Conservation (phyloP, 2,888 invertebrate species). For the Cinara cedri region DNA sequence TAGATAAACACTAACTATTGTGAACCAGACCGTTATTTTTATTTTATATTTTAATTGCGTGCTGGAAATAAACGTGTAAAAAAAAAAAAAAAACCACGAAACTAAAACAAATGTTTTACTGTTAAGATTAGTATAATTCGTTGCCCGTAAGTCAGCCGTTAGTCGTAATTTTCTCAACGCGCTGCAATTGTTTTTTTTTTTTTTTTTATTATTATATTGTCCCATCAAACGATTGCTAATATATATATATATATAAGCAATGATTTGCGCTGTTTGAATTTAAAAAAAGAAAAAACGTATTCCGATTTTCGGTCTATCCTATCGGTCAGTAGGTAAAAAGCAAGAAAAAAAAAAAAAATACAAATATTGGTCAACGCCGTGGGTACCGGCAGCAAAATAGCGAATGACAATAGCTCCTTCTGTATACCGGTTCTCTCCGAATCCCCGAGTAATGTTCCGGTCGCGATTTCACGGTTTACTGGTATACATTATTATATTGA, state of each 20-base stretch:
- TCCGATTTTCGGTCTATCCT: slow-evolving; percentile 14
- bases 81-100: slow-evolving; percentile 3
- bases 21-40: slow-evolving; percentile 43
- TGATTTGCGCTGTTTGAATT: slow-evolving; percentile 27
- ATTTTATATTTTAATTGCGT: slow-evolving; percentile 18
- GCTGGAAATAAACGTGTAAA: background rate
- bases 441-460: slow-evolving; percentile 45
- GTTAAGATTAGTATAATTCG: slow-evolving; percentile 39
- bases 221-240: slow-evolving; percentile 9
- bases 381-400: background rate
- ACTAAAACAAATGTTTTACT: slow-evolving; percentile 47
- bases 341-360: slow-evolving; percentile 47
- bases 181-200: slow-evolving; percentile 22
- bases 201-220: background rate
- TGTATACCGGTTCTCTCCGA: slow-evolving; percentile 1
- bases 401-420: slow-evolving; percentile 38
- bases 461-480: slow-evolving; percentile 45
- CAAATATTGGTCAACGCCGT: slow-evolving; percentile 42
- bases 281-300: slow-evolving; percentile 25
- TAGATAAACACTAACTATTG: slow-evolving; percentile 1
- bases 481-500: slow-evolving; percentile 33
- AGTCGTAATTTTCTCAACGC: slow-evolving; percentile 34
- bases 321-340: slow-evolving; percentile 51
- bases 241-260: slow-evolving; percentile 16
- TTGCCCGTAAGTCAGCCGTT: background rate